Evolutionary conservation across 2,113 vertebrate genomes (phyloP), one percentile per base, ranked within the genome.

Genomic region (Platycercus adscitus): DNA sequence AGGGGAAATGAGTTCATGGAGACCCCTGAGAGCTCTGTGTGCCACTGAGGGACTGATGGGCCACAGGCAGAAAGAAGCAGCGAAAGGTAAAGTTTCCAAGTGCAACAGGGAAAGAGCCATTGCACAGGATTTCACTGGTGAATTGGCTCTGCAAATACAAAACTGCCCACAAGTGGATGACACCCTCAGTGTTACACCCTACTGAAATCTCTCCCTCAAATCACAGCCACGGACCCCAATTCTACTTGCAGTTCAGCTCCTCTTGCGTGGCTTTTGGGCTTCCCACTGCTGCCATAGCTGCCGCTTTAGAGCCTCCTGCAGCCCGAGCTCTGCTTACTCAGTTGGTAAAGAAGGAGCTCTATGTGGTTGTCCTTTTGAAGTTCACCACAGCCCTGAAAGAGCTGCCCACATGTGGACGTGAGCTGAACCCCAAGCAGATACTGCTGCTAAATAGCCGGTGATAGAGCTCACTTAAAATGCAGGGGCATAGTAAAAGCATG

Each of bases 351-450:
- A 18, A 28, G 37, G 52, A 44, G 35, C 33, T 81, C 24, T 17
- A 26, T 20, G 13, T 28, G 19, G 50, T 25, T 84, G 21, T 60
- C 13, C 37, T 87, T 92, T 78, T 65, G 58, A 91, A 85, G 28
- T 63, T 73, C 52, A 50, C 29, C 56, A 76, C 44, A 72, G 61
- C 33, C 73, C 60, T 55, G 60, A 68, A 81, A 55, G 69, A 85
- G n/a, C 84, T 87, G 65, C 60, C 55, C 19, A 35, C 21, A 6
- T 0, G 1, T 10, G 44, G 44, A 79, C 0, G 0, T 26, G 64
- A 56, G 60, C 91, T 70, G 82, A 94, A 78, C 46, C 31, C 11
- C 49, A 43, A 39, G 37, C 63, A 84, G 64, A 70, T 50, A 21
- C 8, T 70, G 6, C 60, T 64, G 43, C 68, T 73, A 44, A 66